Conservation (phyloP, 2,888 invertebrate genomes). For the Caenorhabditis doughertyi region DNA sequence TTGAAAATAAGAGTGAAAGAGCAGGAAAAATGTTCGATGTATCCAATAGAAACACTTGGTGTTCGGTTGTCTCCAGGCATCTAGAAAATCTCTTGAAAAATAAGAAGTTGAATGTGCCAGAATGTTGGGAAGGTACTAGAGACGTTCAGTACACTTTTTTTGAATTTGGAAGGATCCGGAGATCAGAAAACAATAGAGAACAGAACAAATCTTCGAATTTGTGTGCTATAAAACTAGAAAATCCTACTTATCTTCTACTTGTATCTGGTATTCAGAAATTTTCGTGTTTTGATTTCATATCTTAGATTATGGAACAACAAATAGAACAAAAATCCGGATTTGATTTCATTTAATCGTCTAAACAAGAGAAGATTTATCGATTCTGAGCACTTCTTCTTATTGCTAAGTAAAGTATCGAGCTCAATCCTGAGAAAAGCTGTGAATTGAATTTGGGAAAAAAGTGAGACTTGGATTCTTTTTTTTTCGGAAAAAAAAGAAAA, state of each 20-base stretch:
- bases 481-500: neutral
- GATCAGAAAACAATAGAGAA: too few relatives aligned
- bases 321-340: neutral
- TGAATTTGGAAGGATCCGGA: neutral
- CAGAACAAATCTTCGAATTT: too few relatives aligned
- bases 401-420: neutral
- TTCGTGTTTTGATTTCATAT: too few relatives aligned
- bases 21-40: conserved; percentile 2
- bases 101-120: neutral
- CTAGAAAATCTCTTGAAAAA: neutral
- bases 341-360: neutral
- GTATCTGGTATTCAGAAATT: too few relatives aligned
- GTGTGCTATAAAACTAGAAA: too few relatives aligned
- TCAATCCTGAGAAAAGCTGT: conserved; percentile 29
- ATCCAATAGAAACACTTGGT: conserved; percentile 19
- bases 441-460: conserved; percentile 32
- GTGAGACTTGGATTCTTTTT: neutral
- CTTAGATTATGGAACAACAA: too few relatives aligned
- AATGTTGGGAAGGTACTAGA: neutral
- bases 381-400: neutral
- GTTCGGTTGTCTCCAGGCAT: conserved; percentile 1
- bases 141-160: neutral
- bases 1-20: neutral
- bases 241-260: too few relatives aligned
- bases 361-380: neutral